Conservation (phyloP, 2,797 vertebrate genomes). For the Coluber constrictor region DNA sequence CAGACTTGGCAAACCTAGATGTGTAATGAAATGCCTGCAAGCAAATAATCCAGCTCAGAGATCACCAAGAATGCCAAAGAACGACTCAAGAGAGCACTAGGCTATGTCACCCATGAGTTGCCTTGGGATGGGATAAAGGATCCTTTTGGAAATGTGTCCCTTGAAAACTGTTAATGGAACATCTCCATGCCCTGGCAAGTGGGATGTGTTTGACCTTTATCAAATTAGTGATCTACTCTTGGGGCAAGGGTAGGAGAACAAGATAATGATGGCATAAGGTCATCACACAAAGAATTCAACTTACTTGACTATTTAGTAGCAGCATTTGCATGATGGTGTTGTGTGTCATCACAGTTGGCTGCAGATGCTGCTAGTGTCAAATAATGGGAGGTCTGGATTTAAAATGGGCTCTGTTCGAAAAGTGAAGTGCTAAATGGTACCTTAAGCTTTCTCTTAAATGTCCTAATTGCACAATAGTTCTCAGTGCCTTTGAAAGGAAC, state of each 20-base stretch:
- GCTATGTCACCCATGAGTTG: background rate
- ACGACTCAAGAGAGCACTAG: background rate
- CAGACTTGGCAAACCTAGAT: background rate
- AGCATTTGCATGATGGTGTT: background rate
- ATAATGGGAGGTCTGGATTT: background rate
- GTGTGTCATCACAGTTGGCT: background rate
- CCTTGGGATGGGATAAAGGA: background rate
- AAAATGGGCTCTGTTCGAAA: conserved; percentile 30
- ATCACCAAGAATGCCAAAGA: background rate
- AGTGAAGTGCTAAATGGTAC: conserved; percentile 6
- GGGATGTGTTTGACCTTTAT: background rate
- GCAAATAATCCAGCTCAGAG: background rate
- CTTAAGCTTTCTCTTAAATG: conserved; percentile 37
- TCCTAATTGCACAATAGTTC: background rate
- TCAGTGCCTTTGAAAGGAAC: conserved; percentile 52
- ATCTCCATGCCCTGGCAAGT: background rate
- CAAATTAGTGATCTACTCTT: background rate
- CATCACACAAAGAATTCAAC: background rate
- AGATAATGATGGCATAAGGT: background rate
- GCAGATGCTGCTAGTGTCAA: background rate
- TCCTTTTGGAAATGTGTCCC: background rate
- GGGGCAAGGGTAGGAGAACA: background rate
- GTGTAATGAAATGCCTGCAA: background rate
- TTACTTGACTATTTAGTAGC: background rate
- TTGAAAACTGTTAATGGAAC: background rate